Conservation (phyloP, 2,113 vertebrate genomes). For the Maccullochella peelii region DNA sequence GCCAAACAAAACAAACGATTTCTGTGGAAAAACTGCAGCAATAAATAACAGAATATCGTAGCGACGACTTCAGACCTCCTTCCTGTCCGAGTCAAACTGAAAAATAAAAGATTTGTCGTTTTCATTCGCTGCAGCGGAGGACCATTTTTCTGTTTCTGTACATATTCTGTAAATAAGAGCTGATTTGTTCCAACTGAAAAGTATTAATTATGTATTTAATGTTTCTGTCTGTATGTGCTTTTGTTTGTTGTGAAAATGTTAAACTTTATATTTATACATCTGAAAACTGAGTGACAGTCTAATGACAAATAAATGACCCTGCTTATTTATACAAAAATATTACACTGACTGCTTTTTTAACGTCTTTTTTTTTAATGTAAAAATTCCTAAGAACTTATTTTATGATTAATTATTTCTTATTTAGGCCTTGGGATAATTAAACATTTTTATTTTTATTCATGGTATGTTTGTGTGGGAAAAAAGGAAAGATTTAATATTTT, state of each 20-base stretch:
- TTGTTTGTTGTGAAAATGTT: conserved; percentile 91
- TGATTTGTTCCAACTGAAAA: conserved; percentile 83
- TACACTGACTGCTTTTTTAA: neutral
- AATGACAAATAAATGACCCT: conserved; percentile 85
- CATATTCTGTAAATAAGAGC: conserved; percentile 93
- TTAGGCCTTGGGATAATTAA: neutral
- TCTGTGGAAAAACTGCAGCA: conserved; percentile 4
- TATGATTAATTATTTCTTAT: neutral
- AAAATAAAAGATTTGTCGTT: conserved; percentile 43
- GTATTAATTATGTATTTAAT: conserved; percentile 90
- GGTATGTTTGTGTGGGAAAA: neutral
- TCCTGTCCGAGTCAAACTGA: conserved; percentile 13
- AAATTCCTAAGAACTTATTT: neutral
- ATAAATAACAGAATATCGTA: neutral
- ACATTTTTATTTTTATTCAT: neutral
- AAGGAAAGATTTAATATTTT: neutral
- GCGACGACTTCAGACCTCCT: conserved; percentile 4
- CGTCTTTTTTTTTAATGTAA: neutral
- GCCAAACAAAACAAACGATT: neutral
- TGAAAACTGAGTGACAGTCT: conserved; percentile 87
- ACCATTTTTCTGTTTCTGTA: conserved; percentile 86
- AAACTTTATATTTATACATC: conserved; percentile 97
- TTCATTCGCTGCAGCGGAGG: conserved; percentile 83
- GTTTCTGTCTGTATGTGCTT: conserved; percentile 83
- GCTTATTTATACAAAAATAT: conserved; percentile 91